A percentile compares a stretch with the other conserved stretches of the same genome.
phyloP scores from a whole-genome alignment of 2,797 vertebrate species.

The Gallinago stenura region DNA sequence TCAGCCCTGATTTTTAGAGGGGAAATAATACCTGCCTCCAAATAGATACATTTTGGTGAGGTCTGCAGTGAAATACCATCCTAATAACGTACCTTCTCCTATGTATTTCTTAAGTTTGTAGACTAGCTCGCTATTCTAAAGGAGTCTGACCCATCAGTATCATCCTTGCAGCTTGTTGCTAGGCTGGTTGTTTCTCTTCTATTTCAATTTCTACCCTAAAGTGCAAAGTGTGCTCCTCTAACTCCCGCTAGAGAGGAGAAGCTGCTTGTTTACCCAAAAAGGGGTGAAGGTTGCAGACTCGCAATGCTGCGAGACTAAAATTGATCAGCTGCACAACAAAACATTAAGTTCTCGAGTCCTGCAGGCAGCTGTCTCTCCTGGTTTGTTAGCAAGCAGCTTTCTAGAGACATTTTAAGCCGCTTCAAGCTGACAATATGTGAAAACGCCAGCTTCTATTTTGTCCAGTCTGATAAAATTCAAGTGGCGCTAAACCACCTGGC shows the following conservation, averaged over 20 bases:
- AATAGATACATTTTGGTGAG: neutral
- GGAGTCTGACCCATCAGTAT: neutral
- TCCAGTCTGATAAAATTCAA: neutral
- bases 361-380: constrained; percentile 24
- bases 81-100: neutral
- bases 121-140: neutral
- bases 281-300: neutral
- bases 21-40: neutral
- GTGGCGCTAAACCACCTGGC: neutral
- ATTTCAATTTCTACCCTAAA: neutral
- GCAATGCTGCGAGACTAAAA: neutral
- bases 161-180: neutral
- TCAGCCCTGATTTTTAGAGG: neutral
- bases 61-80: neutral
- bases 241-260: fast-evolving
- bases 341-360: neutral
- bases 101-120: neutral
- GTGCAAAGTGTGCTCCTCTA: neutral
- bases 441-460: constrained; percentile 14
- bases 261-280: neutral
- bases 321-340: neutral
- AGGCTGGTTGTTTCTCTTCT: neutral
- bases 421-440: neutral
- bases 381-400: constrained; percentile 1
- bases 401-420: neutral